These are phyloP conservation scores for Aurelia sp. DNA, from an alignment of 30 jellyfish, hydroid and myxozoan species.

Conservation along the genomic window DNA sequence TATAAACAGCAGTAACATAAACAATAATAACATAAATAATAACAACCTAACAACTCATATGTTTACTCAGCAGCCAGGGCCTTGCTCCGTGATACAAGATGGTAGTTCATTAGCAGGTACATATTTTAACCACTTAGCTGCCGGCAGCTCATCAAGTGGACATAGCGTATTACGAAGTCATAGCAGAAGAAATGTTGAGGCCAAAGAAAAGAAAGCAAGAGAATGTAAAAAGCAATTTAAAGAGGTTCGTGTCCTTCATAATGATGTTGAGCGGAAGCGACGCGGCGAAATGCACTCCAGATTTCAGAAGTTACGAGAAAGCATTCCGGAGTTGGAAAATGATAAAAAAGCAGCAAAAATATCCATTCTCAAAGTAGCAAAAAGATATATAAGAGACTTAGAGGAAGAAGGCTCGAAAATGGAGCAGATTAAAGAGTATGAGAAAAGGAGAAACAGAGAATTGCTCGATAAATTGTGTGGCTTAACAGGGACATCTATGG, in stretches of 20 bases:
- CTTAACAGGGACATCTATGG: constrained; percentile 60
- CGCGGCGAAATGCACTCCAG: constrained; percentile 82
- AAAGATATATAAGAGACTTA: constrained; percentile 52
- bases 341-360: constrained; percentile 81
- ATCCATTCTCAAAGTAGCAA: constrained; percentile 74
- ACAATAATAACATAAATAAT: background rate
- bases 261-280: constrained; percentile 74
- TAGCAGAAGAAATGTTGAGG: constrained; percentile 9
- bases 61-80: constrained; percentile 39
- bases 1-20: constrained; percentile 5
- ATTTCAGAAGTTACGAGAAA: constrained; percentile 72
- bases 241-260: constrained; percentile 76
- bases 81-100: constrained; percentile 28
- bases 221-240: constrained; percentile 45
- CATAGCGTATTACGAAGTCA: background rate
- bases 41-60: background rate
- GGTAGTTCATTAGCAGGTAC: constrained; percentile 23
- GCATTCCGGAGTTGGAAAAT: constrained; percentile 76
- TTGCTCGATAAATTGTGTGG: constrained; percentile 64
- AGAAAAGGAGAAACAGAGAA: constrained; percentile 65
- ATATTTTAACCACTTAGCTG: constrained; percentile 9
- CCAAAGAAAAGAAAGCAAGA: constrained; percentile 34
- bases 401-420: constrained; percentile 65
- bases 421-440: constrained; percentile 74
- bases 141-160: constrained; percentile 21